phyloP scores from a whole-genome alignment of 2,113 vertebrate genomes.

The Rhinopomastus cyanomelas region DNA sequence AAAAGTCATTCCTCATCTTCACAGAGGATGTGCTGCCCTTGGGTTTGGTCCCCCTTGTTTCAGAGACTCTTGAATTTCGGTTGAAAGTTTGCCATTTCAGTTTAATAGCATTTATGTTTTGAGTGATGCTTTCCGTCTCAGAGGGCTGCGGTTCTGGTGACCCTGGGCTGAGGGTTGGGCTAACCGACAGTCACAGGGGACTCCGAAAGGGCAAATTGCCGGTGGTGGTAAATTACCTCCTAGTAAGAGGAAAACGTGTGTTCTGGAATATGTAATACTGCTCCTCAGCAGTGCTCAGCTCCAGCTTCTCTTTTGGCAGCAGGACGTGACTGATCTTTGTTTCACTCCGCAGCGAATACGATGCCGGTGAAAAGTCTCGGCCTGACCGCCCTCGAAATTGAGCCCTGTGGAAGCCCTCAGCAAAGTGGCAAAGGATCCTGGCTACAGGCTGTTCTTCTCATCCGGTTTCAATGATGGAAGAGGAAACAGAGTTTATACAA shows the following conservation, averaged over 20 bases:
- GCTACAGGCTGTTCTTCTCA: slow-evolving; percentile 39
- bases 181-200: not conserved
- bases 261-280: not conserved
- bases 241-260: not conserved
- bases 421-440: slow-evolving; percentile 27
- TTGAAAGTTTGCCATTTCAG: not conserved
- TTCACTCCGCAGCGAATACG: slow-evolving; percentile 4
- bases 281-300: not conserved
- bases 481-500: slow-evolving; percentile 65
- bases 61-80: not conserved
- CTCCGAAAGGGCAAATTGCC: not conserved
- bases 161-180: not conserved
- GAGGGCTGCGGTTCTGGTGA: not conserved
- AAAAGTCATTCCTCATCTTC: not conserved
- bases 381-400: not conserved
- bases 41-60: not conserved
- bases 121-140: not conserved
- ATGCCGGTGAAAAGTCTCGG: slow-evolving; percentile 31
- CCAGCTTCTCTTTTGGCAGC: slow-evolving; percentile 12
- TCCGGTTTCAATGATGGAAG: slow-evolving; percentile 57
- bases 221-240: not conserved
- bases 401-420: slow-evolving; percentile 9
- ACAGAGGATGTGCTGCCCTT: not conserved
- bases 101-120: not conserved
- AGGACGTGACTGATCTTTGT: not conserved